These are phyloP conservation scores for Pogonomyrmex barbatus DNA, from an alignment of 1,140 invertebrate genomes.

Conservation along the genomic window DNA sequence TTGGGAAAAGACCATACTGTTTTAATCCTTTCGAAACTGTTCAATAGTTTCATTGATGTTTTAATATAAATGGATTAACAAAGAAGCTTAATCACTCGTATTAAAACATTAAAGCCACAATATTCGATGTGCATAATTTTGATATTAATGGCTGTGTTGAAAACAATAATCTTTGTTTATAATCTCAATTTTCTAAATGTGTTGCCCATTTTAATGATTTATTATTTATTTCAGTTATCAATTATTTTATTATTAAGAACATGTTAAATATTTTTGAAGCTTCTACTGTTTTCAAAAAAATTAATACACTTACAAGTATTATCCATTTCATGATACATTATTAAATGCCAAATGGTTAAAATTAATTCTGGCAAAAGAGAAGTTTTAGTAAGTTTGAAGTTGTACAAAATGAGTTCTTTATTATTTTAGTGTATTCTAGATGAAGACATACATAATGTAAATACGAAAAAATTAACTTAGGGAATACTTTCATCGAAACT, in stretches of 20 bases:
- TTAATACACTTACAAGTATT: too few species aligned
- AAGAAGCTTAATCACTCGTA: not conserved
- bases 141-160: not conserved
- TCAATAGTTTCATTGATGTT: not conserved
- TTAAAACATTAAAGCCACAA: not conserved
- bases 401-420: too few species aligned
- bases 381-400: too few species aligned
- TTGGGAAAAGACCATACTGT: not conserved
- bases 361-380: too few species aligned
- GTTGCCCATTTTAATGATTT: not conserved
- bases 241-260: not conserved
- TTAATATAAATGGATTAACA: not conserved
- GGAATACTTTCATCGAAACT: too few species aligned
- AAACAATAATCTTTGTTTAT: not conserved
- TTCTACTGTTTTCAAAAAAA: too few species aligned
- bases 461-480: too few species aligned
- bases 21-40: constrained; percentile 39
- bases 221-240: not conserved
- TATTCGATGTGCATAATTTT: not conserved
- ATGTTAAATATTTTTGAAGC: not conserved
- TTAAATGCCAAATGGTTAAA: too few species aligned
- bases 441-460: too few species aligned
- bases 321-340: too few species aligned
- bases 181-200: not conserved
- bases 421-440: too few species aligned